phyloP scores from a whole-genome alignment of 2,113 vertebrate genomes.

The Rhadina sibilatrix region DNA sequence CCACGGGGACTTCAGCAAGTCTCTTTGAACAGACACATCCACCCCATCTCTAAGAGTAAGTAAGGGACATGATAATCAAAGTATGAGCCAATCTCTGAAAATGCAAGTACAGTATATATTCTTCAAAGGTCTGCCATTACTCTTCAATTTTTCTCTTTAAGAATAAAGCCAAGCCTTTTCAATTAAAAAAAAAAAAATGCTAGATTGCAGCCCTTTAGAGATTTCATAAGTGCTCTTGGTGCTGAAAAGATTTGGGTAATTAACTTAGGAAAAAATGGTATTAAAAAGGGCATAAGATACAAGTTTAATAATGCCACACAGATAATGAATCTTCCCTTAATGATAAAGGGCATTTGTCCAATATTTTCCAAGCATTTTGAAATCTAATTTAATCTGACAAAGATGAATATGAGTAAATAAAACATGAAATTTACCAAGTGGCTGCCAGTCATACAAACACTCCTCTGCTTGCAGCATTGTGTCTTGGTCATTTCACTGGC shows the following conservation, averaged over 20 bases:
- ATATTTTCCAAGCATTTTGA: not conserved
- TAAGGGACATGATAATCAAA: not conserved
- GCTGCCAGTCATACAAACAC: not conserved
- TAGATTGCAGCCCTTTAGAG: not conserved
- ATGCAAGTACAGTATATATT: not conserved
- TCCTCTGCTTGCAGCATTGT: not conserved
- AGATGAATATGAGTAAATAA: not conserved
- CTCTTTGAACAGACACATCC: not conserved
- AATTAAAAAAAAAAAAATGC: not conserved
- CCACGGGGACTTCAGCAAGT: rapidly evolving
- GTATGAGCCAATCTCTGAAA: not conserved
- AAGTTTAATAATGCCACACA: slow-evolving; percentile 23
- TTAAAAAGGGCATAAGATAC: not conserved
- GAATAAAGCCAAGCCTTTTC: not conserved
- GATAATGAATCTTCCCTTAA: slow-evolving; percentile 7
- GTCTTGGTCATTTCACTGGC: not conserved
- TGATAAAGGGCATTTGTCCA: slow-evolving; percentile 6
- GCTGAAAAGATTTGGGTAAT: slow-evolving; percentile 7
- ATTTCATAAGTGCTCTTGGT: not conserved
- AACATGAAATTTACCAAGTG: not conserved
- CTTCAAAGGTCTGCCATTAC: not conserved
- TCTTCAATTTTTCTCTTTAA: not conserved
- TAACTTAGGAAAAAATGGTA: not conserved
- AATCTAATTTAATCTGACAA: slow-evolving; percentile 9
- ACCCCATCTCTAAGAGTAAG: not conserved